Conservation (phyloP, 2,888 invertebrate species). For the Melieria omissa region DNA sequence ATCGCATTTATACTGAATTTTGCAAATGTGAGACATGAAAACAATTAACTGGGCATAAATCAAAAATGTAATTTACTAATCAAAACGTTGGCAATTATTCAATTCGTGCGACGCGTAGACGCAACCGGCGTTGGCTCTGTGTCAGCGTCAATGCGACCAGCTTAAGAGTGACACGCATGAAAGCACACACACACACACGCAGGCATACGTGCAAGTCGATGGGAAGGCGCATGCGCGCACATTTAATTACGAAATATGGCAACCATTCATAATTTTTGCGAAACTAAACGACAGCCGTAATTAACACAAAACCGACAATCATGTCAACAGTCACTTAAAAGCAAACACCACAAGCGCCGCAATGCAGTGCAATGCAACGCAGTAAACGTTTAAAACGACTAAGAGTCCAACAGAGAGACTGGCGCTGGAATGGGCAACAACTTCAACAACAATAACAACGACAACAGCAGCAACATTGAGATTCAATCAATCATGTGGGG, state of each 20-base stretch:
- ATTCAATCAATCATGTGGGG: conserved; percentile 54
- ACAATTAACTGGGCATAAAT: conserved; percentile 31
- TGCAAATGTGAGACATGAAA: not conserved
- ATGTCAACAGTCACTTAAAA: conserved; percentile 61
- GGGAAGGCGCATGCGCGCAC: conserved; percentile 1
- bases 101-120: conserved; percentile 6
- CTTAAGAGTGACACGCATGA: too few species aligned
- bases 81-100: conserved; percentile 24
- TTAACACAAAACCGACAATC: conserved; percentile 60
- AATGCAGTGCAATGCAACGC: too few species aligned
- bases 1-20: conserved; percentile 16
- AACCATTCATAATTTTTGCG: conserved; percentile 36
- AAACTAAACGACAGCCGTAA: conserved; percentile 49
- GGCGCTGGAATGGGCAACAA: conserved; percentile 14
- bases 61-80: conserved; percentile 26
- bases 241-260: conserved; percentile 39
- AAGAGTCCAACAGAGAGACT: conserved; percentile 14
- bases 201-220: not conserved
- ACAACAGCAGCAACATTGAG: conserved; percentile 19
- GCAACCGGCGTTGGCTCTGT: not conserved
- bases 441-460: conserved; percentile 11
- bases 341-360: too few species aligned
- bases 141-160: not conserved
- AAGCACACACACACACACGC: not conserved
- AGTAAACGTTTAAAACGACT: conserved; percentile 19